Percentiles rank a stretch among this genome's conserved stretches.
These are phyloP conservation scores for Eupristina koningsbergeri DNA, from an alignment of 1,140 invertebrate genomes.

Conservation along the genomic window DNA sequence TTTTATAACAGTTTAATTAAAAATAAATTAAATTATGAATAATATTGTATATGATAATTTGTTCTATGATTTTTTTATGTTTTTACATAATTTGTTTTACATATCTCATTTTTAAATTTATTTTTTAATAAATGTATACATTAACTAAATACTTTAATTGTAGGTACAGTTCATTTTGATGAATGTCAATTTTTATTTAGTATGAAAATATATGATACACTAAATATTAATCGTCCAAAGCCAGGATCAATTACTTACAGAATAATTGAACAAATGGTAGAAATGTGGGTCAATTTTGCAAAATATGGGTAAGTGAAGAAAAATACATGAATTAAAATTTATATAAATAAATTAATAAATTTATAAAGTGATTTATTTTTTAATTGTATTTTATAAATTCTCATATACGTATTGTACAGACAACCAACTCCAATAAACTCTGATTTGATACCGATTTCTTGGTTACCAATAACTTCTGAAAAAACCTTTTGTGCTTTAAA, in stretches of 20 bases:
- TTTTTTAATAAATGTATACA: neutral
- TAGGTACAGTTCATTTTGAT: constrained; percentile 61
- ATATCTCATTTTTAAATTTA: too few species aligned
- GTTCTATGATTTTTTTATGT: too few species aligned
- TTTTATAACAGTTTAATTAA: too few species aligned
- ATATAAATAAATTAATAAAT: too few species aligned
- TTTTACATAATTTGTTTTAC: too few species aligned
- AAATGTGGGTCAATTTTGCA: constrained; percentile 65
- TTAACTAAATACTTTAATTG: constrained; percentile 10
- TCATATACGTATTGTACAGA: constrained; percentile 50
- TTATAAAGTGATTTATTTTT: neutral
- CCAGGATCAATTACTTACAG: constrained; percentile 34
- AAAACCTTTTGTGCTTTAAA: constrained; percentile 50
- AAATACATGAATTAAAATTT: neutral
- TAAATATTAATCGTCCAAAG: neutral
- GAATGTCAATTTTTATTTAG: constrained; percentile 61
- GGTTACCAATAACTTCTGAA: constrained; percentile 60
- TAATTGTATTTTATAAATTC: neutral
- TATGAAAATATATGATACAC: constrained; percentile 18
- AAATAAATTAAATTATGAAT: too few species aligned
- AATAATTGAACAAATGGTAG: constrained; percentile 58
- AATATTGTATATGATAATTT: too few species aligned
- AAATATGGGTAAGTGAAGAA: constrained; percentile 59
- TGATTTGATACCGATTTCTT: constrained; percentile 59
- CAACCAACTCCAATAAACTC: constrained; percentile 63